These are phyloP conservation scores for Cercocebus atys DNA, from an alignment of 2,113 vertebrate genomes.

Conservation along the genomic window DNA sequence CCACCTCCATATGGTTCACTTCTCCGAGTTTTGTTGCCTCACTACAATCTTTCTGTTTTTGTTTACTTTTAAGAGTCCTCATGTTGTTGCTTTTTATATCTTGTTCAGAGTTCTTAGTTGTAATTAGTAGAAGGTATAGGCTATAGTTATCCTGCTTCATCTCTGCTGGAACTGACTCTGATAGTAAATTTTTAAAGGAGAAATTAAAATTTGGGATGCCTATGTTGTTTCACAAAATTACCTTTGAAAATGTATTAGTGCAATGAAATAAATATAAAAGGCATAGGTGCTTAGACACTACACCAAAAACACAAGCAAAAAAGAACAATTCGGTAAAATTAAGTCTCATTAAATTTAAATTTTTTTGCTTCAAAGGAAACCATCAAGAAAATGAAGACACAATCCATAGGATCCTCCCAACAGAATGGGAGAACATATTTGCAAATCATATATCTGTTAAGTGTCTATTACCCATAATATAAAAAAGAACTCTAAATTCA, in stretches of 20 bases:
- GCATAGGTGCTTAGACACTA: background rate
- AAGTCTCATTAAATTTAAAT: background rate
- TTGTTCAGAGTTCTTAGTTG: background rate
- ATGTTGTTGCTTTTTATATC: background rate
- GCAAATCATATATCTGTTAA: background rate
- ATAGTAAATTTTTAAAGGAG: background rate
- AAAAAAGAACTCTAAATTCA: background rate
- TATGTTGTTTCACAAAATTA: background rate
- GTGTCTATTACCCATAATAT: background rate
- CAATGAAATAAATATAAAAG: background rate
- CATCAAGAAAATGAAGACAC: background rate
- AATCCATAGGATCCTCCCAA: background rate
- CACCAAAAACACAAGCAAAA: background rate
- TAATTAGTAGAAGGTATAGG: background rate
- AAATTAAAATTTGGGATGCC: background rate
- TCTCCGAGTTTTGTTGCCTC: background rate
- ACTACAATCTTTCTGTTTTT: background rate
- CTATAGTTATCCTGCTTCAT: background rate
- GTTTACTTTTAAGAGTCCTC: background rate
- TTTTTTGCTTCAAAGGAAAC: background rate
- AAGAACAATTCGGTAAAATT: background rate
- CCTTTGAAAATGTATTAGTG: background rate
- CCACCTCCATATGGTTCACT: background rate
- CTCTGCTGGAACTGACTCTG: background rate
- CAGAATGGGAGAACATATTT: background rate